Conservation (phyloP, 2,888 invertebrate genomes). For the Sminthurinus aureus region DNA sequence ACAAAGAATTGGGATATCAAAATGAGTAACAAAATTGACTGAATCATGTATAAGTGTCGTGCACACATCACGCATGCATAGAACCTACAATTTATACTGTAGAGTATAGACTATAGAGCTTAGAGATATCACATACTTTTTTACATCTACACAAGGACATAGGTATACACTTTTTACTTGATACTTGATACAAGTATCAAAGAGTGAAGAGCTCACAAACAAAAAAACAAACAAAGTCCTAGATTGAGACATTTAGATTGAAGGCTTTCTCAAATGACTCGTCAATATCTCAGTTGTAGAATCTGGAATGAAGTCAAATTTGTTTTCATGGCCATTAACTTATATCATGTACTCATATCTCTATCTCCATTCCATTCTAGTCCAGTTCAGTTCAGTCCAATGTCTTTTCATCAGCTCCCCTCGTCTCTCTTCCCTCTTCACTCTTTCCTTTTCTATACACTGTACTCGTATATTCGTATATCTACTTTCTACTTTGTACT, state of each 20-base stretch:
- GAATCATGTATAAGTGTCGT: neutral
- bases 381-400: too few relatives aligned
- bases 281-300: neutral
- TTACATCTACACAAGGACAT: too few relatives aligned
- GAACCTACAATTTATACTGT: too few relatives aligned
- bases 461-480: too few relatives aligned
- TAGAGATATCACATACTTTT: too few relatives aligned
- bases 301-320: constrained; percentile 10
- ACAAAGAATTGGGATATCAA: neutral
- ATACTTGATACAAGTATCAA: neutral
- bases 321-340: constrained; percentile 8
- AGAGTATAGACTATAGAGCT: too few relatives aligned
- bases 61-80: too few relatives aligned
- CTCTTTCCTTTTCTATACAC: neutral
- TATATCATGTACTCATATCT: constrained; percentile 4
- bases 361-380: neutral
- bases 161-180: too few relatives aligned
- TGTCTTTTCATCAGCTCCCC: neutral
- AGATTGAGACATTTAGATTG: neutral
- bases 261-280: constrained; percentile 12
- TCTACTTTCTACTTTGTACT: too few relatives aligned
- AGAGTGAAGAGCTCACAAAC: too few relatives aligned
- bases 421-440: neutral
- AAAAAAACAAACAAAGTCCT: neutral
- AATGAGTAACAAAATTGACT: neutral